Percentiles rank a stretch among this genome's conserved stretches.
These are phyloP conservation scores for Dipodomys spectabilis DNA, from an alignment of 2,113 vertebrate species.

Conservation along the genomic window DNA sequence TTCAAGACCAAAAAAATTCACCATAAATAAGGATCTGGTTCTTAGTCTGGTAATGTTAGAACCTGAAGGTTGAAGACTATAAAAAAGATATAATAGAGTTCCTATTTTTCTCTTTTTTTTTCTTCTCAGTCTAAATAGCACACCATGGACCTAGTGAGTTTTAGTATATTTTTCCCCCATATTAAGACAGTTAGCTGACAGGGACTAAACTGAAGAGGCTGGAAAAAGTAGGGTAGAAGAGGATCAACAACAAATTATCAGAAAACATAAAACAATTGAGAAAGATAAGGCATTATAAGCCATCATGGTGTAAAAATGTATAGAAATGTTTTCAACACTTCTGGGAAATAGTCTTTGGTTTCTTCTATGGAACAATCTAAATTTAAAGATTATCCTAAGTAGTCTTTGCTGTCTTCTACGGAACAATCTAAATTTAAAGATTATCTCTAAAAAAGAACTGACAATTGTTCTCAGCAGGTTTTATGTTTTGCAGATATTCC, in stretches of 20 bases:
- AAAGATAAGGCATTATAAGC: constrained; percentile 13
- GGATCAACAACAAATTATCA: background rate
- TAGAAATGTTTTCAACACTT: background rate
- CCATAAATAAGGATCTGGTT: background rate
- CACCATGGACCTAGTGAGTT: background rate
- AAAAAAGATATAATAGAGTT: no score
- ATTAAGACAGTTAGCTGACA: background rate
- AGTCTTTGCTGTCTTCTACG: background rate
- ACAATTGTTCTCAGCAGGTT: background rate
- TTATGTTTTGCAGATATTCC: constrained; percentile 20
- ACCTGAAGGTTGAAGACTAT: background rate
- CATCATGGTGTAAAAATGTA: background rate
- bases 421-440: constrained; percentile 45
- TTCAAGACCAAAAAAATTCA: no score
- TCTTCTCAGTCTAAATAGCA: background rate
- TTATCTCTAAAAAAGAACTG: background rate
- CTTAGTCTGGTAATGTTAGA: constrained; percentile 11
- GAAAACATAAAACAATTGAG: background rate
- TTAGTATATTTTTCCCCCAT: constrained; percentile 16
- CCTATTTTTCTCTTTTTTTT: background rate
- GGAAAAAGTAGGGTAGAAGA: background rate
- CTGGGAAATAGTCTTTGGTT: constrained; percentile 14
- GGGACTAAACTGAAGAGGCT: background rate
- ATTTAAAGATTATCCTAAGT: constrained; percentile 31
- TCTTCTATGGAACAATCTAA: constrained; percentile 24